Evolutionary conservation across 1,140 invertebrate genomes (phyloP).

Genomic region (Nasonia giraulti): DNA sequence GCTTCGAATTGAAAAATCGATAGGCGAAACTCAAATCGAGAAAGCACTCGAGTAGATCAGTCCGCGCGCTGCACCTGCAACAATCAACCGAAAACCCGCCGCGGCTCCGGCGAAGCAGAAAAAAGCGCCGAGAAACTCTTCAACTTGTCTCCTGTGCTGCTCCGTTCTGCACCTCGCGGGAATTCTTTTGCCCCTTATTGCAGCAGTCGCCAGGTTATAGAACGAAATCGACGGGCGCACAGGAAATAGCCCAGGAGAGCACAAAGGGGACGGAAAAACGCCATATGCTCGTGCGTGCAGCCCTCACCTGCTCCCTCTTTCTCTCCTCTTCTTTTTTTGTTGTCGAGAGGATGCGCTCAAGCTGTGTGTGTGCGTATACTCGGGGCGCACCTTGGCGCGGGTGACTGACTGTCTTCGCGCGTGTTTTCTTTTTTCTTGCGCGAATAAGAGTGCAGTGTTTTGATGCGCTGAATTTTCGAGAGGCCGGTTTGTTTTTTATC

Average conservation of each 20-base stretch:
- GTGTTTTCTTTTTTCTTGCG: background rate
- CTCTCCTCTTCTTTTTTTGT: background rate
- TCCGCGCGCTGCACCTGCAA: background rate
- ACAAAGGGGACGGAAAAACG: background rate
- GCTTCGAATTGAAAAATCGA: too few relatives aligned
- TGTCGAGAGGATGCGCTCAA: background rate
- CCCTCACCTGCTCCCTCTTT: conserved; percentile 34
- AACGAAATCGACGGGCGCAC: conserved; percentile 2
- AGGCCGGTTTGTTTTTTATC: background rate
- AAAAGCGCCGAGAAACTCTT: background rate
- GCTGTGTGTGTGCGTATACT: background rate
- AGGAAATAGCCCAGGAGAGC: background rate
- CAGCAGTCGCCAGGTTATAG: background rate
- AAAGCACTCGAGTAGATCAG: background rate
- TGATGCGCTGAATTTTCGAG: background rate
- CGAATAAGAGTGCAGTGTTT: background rate
- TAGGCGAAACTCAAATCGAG: too few relatives aligned
- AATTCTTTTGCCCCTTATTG: conserved; percentile 1
- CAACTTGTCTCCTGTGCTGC: background rate
- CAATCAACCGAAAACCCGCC: background rate
- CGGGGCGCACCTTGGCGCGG: background rate
- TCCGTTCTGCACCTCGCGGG: background rate
- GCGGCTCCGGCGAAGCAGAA: background rate
- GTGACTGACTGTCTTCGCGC: background rate
- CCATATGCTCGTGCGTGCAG: conserved; percentile 17